phyloP scores from a whole-genome alignment of 2,113 vertebrate genomes.

The Donacobius atricapilla region DNA sequence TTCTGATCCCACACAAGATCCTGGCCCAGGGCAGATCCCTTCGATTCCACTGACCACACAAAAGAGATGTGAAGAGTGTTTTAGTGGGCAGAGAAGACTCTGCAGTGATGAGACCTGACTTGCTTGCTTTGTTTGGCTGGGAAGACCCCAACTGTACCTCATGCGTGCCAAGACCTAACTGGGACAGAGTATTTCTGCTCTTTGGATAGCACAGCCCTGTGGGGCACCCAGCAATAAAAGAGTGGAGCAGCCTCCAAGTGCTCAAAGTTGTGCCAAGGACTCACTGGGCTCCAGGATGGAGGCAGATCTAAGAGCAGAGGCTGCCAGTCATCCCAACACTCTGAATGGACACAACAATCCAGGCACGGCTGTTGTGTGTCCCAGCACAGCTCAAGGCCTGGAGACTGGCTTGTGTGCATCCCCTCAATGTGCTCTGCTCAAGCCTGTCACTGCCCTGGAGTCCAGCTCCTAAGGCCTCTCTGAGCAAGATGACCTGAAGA shows the following conservation, averaged over 20 bases:
- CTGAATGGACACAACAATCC: neutral
- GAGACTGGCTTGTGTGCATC: neutral
- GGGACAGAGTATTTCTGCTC: neutral
- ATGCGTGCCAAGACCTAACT: neutral
- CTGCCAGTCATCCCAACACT: neutral
- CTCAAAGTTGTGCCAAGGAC: neutral
- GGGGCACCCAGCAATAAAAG: neutral
- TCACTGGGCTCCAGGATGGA: neutral
- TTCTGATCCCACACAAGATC: neutral
- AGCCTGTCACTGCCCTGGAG: neutral
- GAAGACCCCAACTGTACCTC: neutral
- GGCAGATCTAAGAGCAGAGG: neutral
- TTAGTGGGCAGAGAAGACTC: neutral
- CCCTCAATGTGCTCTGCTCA: neutral
- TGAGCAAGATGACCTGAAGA: neutral
- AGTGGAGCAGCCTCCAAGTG: neutral
- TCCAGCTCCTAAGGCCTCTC: neutral
- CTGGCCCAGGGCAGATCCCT: neutral
- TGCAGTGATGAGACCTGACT: neutral
- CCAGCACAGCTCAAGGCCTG: neutral
- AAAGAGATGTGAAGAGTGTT: fast-evolving
- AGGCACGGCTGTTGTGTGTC: neutral
- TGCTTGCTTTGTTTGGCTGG: neutral
- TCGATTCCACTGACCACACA: neutral
- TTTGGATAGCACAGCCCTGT: neutral